phyloP scores from a whole-genome alignment of 2,888 invertebrate genomes.

The Pseudolycoriella hygida region DNA sequence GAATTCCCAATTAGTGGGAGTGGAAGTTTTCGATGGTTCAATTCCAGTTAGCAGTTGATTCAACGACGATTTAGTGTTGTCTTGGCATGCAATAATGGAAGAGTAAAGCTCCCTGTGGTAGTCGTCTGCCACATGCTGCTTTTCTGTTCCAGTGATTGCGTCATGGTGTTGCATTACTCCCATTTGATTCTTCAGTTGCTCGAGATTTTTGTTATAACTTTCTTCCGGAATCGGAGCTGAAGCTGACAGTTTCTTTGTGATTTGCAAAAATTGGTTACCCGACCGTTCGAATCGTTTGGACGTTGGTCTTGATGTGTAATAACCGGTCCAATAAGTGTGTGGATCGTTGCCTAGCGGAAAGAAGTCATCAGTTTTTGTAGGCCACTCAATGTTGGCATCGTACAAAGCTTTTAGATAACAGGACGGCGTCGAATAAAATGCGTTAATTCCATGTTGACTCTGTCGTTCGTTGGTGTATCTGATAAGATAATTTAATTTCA shows the following conservation, averaged over 20 bases:
- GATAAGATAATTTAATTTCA: constrained; percentile 5
- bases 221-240: constrained; percentile 32
- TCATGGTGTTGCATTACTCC: constrained; percentile 89
- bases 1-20: background rate
- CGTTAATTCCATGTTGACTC: constrained; percentile 47
- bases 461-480: constrained; percentile 48
- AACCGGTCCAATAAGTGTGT: constrained; percentile 88
- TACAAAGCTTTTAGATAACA: constrained; percentile 68
- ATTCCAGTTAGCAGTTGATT: constrained; percentile 13
- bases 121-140: constrained; percentile 74
- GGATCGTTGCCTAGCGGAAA: constrained; percentile 80
- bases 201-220: constrained; percentile 21
- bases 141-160: constrained; percentile 65
- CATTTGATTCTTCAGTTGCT: constrained; percentile 53
- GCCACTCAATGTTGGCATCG: constrained; percentile 45
- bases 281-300: constrained; percentile 59
- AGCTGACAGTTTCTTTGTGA: background rate
- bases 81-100: constrained; percentile 43
- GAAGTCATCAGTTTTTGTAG: constrained; percentile 69
- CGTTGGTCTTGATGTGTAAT: constrained; percentile 67
- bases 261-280: constrained; percentile 61
- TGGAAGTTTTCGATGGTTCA: background rate
- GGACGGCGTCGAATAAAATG: constrained; percentile 72
- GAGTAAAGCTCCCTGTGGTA: constrained; percentile 57
- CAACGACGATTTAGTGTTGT: constrained; percentile 11